Conservation (phyloP, 2,888 invertebrate species). For the Rhamphomyia laevipes region DNA sequence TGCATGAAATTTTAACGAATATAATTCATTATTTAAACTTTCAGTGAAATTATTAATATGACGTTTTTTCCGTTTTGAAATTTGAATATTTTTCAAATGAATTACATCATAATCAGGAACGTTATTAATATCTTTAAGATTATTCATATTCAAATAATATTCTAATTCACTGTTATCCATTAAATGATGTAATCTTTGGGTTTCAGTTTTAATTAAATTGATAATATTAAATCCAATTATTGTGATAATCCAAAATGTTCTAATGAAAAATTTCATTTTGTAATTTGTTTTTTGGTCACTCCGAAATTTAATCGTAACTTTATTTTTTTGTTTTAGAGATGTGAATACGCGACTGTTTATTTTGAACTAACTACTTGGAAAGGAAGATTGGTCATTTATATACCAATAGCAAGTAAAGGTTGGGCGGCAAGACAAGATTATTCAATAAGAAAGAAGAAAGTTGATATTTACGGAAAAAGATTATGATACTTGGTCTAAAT, state of each 20-base stretch:
- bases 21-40: neutral
- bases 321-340: too few relatives aligned
- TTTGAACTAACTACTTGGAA: neutral
- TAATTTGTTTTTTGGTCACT: too few relatives aligned
- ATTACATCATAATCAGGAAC: slow-evolving; percentile 50
- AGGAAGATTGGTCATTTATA: too few relatives aligned
- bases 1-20: neutral
- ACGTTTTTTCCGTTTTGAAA: slow-evolving; percentile 1
- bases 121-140: slow-evolving; percentile 14
- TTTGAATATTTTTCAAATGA: slow-evolving; percentile 37
- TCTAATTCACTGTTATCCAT: slow-evolving; percentile 26
- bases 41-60: too few relatives aligned
- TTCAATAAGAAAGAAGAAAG: too few relatives aligned
- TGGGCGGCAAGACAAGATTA: too few relatives aligned
- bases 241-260: neutral
- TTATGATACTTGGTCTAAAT: too few relatives aligned
- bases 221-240: neutral
- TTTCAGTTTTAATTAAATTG: neutral
- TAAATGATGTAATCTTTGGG: slow-evolving; percentile 7
- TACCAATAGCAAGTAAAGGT: too few relatives aligned
- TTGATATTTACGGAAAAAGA: too few relatives aligned
- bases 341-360: neutral
- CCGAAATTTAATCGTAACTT: too few relatives aligned
- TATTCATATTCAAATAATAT: slow-evolving; percentile 33
- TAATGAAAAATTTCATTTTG: too few relatives aligned